Conservation (phyloP, 2,797 vertebrate genomes). For the Ctenochaetus hawaiiensis region DNA sequence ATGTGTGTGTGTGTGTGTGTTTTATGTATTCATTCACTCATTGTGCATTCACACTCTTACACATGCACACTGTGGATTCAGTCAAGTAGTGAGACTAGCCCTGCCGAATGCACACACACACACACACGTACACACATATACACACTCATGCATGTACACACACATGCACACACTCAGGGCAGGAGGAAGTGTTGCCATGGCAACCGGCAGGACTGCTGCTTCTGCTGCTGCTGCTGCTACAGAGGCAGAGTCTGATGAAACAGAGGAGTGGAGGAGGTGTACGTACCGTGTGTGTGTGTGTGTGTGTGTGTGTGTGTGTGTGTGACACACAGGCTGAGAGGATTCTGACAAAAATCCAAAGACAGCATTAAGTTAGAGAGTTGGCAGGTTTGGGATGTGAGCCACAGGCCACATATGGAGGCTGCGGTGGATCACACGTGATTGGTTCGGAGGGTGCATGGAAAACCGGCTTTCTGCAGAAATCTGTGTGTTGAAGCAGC, state of each 20-base stretch:
- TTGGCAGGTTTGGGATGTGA: constrained; percentile 50
- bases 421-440: constrained; percentile 25
- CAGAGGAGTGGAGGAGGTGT: constrained; percentile 50
- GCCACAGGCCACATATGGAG: constrained; percentile 37
- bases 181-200: constrained; percentile 89
- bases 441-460: constrained; percentile 39
- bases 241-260: constrained; percentile 76
- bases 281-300: constrained; percentile 15
- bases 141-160: constrained; percentile 40
- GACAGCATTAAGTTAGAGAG: constrained; percentile 45
- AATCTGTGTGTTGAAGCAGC: constrained; percentile 54
- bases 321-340: no score
- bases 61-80: constrained; percentile 68
- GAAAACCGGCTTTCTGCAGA: constrained; percentile 62
- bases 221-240: constrained; percentile 71
- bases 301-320: constrained; percentile 8
- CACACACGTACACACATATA: not conserved
- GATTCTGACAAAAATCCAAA: constrained; percentile 42
- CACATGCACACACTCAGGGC: constrained; percentile 68
- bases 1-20: constrained; percentile 32
- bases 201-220: constrained; percentile 84
- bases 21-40: constrained; percentile 67
- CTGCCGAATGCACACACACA: not conserved
- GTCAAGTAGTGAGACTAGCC: constrained; percentile 63
- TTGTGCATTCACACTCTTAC: constrained; percentile 74